These are phyloP conservation scores for Sylvietta virens DNA, from an alignment of 2,113 vertebrate species.

Conservation along the genomic window DNA sequence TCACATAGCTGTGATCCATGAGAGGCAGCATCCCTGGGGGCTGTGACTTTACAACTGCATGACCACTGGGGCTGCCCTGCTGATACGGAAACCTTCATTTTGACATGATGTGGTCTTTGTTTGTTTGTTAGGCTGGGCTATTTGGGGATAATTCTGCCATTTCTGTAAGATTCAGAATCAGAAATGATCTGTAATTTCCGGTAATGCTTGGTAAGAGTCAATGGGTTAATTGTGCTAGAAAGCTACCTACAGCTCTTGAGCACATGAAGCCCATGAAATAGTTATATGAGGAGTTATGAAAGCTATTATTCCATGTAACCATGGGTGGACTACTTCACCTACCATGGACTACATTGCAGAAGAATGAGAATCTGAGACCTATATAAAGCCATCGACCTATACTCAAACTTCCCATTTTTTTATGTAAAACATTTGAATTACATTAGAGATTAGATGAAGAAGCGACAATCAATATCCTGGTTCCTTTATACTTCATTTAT, in stretches of 20 bases:
- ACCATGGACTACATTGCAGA: neutral
- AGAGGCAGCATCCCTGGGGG: neutral
- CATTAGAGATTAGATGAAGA: neutral
- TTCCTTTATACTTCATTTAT: neutral
- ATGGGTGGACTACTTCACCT: neutral
- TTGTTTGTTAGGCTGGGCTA: neutral
- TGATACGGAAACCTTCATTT: rapidly evolving
- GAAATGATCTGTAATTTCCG: neutral
- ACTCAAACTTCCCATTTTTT: neutral
- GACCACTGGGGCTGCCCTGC: too few species aligned
- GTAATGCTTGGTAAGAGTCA: neutral
- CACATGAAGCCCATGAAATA: rapidly evolving
- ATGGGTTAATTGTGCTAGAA: neutral
- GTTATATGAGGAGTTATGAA: neutral
- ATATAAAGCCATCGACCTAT: neutral
- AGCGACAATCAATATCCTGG: neutral
- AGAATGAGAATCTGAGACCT: neutral
- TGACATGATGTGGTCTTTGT: neutral
- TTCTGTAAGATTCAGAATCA: neutral
- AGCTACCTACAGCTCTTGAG: neutral
- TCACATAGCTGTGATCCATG: neutral
- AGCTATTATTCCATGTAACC: neutral
- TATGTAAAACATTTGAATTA: neutral
- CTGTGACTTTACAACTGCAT: neutral
- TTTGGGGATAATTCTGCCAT: neutral